Evolutionary conservation across 1,140 invertebrate species (phyloP).

Genomic region (Phthorimaea operculella): DNA sequence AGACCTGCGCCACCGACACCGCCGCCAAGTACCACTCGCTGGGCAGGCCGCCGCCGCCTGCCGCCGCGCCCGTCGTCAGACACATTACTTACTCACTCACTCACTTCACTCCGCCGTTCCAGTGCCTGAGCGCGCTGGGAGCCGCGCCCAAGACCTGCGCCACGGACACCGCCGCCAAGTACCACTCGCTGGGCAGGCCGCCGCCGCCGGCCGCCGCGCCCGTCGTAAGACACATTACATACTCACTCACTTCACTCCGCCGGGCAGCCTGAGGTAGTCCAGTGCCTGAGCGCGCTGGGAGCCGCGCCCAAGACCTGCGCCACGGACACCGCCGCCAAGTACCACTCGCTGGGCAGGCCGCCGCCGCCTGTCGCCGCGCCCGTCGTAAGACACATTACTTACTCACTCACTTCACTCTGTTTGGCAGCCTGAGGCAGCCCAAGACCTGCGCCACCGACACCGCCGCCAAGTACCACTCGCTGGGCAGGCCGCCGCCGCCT

Average conservation of each 20-base stretch:
- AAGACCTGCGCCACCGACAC: slow-evolving; percentile 47
- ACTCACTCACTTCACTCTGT: no score
- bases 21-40: slow-evolving; percentile 47
- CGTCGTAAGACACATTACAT: slow-evolving; percentile 15
- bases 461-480: slow-evolving; percentile 41
- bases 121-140: slow-evolving; percentile 80
- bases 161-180: slow-evolving; percentile 29
- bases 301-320: slow-evolving; percentile 20
- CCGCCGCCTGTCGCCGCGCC: slow-evolving; percentile 20
- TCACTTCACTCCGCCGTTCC: slow-evolving; percentile 85
- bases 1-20: slow-evolving; percentile 47
- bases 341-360: slow-evolving; percentile 46
- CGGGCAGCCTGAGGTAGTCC: slow-evolving; percentile 80
- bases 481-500: slow-evolving; percentile 34
- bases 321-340: slow-evolving; percentile 29
- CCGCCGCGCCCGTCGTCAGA: slow-evolving; percentile 19
- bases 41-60: slow-evolving; percentile 31
- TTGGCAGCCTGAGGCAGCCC: slow-evolving; percentile 73
- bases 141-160: slow-evolving; percentile 58
- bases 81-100: no score
- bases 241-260: no score
- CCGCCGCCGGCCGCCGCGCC: slow-evolving; percentile 20
- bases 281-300: slow-evolving; percentile 49
- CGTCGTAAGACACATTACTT: slow-evolving; percentile 15
- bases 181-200: slow-evolving; percentile 46